Percentiles rank a stretch among this genome's conserved stretches.
These are phyloP conservation scores for Oscheius sp. DNA, from an alignment of 2,888 invertebrate species.

Conservation along the genomic window DNA sequence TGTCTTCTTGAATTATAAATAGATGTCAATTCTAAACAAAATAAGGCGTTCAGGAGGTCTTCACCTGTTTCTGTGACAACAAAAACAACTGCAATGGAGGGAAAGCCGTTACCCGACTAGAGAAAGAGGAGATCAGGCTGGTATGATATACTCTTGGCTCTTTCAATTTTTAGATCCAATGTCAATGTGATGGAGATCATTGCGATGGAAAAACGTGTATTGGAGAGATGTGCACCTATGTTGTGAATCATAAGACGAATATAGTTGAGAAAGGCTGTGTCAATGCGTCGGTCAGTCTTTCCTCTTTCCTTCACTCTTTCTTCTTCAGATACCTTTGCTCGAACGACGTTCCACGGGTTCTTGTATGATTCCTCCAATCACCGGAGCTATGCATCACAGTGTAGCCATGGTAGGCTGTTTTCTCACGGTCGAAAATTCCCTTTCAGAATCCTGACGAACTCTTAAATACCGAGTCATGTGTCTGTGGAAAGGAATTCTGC, in stretches of 20 bases:
- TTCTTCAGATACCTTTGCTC: slow-evolving; percentile 54
- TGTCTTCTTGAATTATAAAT: background rate
- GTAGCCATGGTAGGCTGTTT: slow-evolving; percentile 51
- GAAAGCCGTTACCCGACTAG: slow-evolving; percentile 41
- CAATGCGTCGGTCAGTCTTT: slow-evolving; percentile 56
- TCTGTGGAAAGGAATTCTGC: slow-evolving; percentile 64
- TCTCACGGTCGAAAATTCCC: background rate
- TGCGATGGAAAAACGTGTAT: slow-evolving; percentile 59
- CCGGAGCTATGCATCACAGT: slow-evolving; percentile 69
- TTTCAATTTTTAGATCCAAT: slow-evolving; percentile 41
- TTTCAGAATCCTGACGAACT: slow-evolving; percentile 54
- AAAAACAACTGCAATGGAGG: slow-evolving; percentile 64
- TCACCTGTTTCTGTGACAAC: slow-evolving; percentile 67
- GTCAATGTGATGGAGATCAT: slow-evolving; percentile 64
- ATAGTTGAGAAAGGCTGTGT: slow-evolving; percentile 66
- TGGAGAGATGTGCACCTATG: slow-evolving; percentile 67
- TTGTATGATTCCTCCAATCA: slow-evolving; percentile 67
- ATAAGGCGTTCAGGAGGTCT: slow-evolving; percentile 53
- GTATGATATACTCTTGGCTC: slow-evolving; percentile 13
- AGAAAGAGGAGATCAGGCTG: slow-evolving; percentile 58
- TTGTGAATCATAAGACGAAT: slow-evolving; percentile 60
- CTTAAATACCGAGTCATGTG: slow-evolving; percentile 62
- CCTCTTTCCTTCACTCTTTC: background rate
- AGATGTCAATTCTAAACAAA: background rate
- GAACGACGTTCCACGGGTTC: slow-evolving; percentile 66